Percentiles rank a stretch among this genome's conserved stretches.
phyloP scores from a whole-genome alignment of 2,888 invertebrate genomes.

The Ellobium chinense region DNA sequence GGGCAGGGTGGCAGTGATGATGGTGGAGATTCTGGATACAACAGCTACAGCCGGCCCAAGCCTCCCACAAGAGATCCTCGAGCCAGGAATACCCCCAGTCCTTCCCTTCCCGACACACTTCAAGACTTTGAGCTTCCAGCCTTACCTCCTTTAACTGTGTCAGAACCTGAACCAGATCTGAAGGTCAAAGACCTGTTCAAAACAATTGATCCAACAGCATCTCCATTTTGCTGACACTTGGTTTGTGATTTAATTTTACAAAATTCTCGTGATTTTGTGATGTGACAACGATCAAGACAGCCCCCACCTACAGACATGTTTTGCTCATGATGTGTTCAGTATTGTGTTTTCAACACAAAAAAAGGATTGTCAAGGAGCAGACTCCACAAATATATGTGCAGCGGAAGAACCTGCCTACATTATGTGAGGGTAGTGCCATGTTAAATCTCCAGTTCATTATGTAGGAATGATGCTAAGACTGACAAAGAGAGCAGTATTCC shows the following conservation, averaged over 20 bases:
- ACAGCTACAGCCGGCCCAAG: conserved; percentile 72
- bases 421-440: too few species aligned
- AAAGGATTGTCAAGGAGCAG: too few species aligned
- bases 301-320: too few species aligned
- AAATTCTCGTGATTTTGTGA: too few species aligned
- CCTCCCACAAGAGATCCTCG: conserved; percentile 14
- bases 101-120: conserved; percentile 45
- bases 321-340: too few species aligned
- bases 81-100: conserved; percentile 32
- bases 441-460: too few species aligned
- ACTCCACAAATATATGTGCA: too few species aligned
- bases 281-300: too few species aligned
- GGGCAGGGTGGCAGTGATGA: conserved; percentile 38
- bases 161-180: conserved; percentile 57
- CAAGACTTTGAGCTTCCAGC: conserved; percentile 43
- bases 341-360: too few species aligned
- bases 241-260: background rate
- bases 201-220: conserved; percentile 79
- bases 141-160: background rate
- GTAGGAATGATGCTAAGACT: too few species aligned
- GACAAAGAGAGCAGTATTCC: too few species aligned
- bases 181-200: conserved; percentile 78
- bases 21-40: conserved; percentile 53
- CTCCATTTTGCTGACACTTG: conserved; percentile 76
- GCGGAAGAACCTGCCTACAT: too few species aligned